Base-by-base conservation (phyloP, 2,113 vertebrate species). In the Lepisosteus osseus region DNA sequence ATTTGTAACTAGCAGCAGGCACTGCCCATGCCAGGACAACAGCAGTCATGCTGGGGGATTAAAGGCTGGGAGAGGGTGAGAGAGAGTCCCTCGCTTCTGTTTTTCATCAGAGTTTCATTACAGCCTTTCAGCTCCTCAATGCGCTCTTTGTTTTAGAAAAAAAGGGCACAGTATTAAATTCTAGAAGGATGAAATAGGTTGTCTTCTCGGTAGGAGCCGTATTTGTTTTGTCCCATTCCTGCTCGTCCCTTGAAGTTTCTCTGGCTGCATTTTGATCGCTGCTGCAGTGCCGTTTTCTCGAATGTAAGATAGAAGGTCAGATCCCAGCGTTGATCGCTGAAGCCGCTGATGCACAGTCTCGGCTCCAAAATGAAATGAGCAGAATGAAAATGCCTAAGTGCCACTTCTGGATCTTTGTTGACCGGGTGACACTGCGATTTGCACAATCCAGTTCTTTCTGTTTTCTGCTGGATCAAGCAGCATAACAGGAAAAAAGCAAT, bases 21-120 rank as follows among this genome's bases (percentile, higher is more conserved):
- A 69, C 56, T 5, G 11, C 29, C 63, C 17, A 47, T 5, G 44
- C 42, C 5, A 59, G 5, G 57, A 4, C 11, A 11, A 66, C n/a
- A 68, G 41, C 51, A 65, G 45, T 67, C 51, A 40, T 42, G 56
- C 2, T 6, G n/a, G 75, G 61, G 72, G 68, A 68, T 51, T 51
- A 69, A 71, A 65, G 59, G 73, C 74, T n/a, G 67, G 70, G 75
- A 73, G 79, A 75, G 44, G 64, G 54, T 57, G 0, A 0, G 65
- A 1, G 69, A 78, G 77, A 83, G 80, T 84, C 80, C 78, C 72
- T 63, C 73, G 84, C 80, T 86, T 77, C 83, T 73, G 61, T 78
- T 79, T 93, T 89, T 94, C 92, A 90, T 81, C 87, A 63, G 78
- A 40, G 76, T 85, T 77, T 88, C 87, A 89, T 94, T 92, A 90